These are phyloP conservation scores for Drosophila obscura DNA, from an alignment of 1,140 invertebrate genomes.

Conservation along the genomic window DNA sequence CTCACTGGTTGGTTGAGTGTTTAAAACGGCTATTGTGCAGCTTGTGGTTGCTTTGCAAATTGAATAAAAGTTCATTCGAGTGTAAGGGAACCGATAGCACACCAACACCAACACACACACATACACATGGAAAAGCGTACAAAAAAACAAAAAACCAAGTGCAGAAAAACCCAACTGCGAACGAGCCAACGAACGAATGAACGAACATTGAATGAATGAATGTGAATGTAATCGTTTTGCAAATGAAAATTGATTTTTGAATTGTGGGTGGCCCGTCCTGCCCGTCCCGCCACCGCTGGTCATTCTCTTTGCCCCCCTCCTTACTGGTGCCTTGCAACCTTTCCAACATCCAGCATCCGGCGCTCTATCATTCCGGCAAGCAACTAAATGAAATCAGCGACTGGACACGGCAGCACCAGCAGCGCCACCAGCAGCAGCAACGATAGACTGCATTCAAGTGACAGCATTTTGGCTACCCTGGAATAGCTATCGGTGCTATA, in stretches of 20 bases:
- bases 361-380: conserved; percentile 61
- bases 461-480: too few relatives aligned
- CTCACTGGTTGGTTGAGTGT: conserved; percentile 75
- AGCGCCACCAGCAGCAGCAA: too few relatives aligned
- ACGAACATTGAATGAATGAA: conserved; percentile 81
- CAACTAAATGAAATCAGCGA: conserved; percentile 78
- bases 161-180: conserved; percentile 55
- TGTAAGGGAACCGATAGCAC: conserved; percentile 82
- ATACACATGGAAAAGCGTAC: conserved; percentile 44
- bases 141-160: conserved; percentile 14
- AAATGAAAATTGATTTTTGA: conserved; percentile 83
- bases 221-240: conserved; percentile 82
- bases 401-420: conserved; percentile 43
- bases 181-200: conserved; percentile 43
- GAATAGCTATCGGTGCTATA: too few relatives aligned
- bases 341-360: conserved; percentile 26
- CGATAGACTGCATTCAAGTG: too few relatives aligned
- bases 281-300: neutral
- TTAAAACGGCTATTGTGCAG: conserved; percentile 82
- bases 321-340: neutral
- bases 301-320: neutral
- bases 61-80: conserved; percentile 83
- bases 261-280: conserved; percentile 61
- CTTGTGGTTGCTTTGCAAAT: conserved; percentile 82
- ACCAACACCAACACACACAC: conserved; percentile 36